These are phyloP conservation scores for Ariolimax columbianus DNA, from an alignment of 2,888 invertebrate species.

Conservation along the genomic window DNA sequence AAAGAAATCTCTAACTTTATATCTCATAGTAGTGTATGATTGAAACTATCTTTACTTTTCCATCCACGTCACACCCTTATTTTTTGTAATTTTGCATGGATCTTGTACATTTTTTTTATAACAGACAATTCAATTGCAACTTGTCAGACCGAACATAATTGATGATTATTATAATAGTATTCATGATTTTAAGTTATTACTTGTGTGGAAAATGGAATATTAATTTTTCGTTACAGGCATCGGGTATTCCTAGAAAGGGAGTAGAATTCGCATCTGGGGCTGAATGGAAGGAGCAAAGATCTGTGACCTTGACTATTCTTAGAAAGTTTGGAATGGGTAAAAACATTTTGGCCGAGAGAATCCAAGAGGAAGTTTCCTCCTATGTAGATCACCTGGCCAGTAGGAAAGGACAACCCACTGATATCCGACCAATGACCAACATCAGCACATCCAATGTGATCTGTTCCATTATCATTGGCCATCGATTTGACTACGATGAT, in stretches of 20 bases:
- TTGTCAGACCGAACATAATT: too few species aligned
- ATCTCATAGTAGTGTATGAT: too few species aligned
- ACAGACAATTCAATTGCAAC: too few species aligned
- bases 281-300: background rate
- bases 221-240: background rate
- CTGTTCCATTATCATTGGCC: background rate
- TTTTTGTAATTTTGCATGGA: too few species aligned
- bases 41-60: too few species aligned
- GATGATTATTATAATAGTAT: too few species aligned
- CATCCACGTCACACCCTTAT: too few species aligned
- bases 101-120: too few species aligned
- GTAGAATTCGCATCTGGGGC: background rate
- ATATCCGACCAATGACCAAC: background rate
- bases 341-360: background rate
- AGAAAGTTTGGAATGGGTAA: constrained; percentile 2
- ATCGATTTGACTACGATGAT: background rate
- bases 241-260: background rate
- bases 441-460: background rate
- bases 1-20: too few species aligned
- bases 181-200: too few species aligned
- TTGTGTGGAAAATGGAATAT: too few species aligned
- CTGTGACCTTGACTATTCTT: background rate
- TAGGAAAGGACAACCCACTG: background rate
- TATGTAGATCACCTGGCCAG: background rate
- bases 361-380: background rate